Evolutionary conservation across 2,113 vertebrate species (phyloP).

Genomic region (Megaleporinus macrocephalus): DNA sequence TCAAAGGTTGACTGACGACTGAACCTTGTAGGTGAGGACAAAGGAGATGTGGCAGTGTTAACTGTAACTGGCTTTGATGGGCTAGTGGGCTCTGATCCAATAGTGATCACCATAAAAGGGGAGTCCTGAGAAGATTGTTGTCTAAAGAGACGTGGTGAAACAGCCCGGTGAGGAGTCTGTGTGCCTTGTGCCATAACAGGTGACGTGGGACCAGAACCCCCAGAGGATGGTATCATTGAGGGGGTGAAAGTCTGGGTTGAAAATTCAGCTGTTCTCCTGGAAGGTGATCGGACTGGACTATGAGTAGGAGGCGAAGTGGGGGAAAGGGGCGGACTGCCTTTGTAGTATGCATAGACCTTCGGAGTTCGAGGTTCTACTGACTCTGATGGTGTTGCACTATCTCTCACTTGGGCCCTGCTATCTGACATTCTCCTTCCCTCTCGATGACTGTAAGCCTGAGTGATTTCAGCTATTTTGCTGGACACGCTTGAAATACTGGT

Average conservation of each 20-base stretch:
- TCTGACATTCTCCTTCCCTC: slow-evolving; percentile 73
- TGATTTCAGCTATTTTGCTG: slow-evolving; percentile 81
- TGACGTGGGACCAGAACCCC: slow-evolving; percentile 68
- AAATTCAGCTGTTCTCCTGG: slow-evolving; percentile 86
- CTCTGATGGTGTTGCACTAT: slow-evolving; percentile 71
- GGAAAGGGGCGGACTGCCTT: slow-evolving; percentile 89
- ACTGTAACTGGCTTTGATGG: slow-evolving; percentile 84
- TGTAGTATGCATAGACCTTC: slow-evolving; percentile 85
- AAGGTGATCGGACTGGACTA: slow-evolving; percentile 82
- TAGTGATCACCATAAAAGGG: slow-evolving; percentile 82
- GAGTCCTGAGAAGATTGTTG: slow-evolving; percentile 90
- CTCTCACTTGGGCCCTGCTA: slow-evolving; percentile 72
- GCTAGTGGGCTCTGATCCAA: slow-evolving; percentile 83
- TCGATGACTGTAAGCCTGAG: slow-evolving; percentile 79
- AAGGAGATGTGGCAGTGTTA: slow-evolving; percentile 85
- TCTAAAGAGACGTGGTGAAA: slow-evolving; percentile 82
- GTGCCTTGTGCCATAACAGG: slow-evolving; percentile 89
- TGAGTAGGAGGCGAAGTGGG: slow-evolving; percentile 86
- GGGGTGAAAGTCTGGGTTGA: slow-evolving; percentile 89
- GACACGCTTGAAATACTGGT: slow-evolving; percentile 76
- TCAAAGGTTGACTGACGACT: slow-evolving; percentile 84
- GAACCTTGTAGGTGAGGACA: slow-evolving; percentile 85
- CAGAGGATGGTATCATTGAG: slow-evolving; percentile 67
- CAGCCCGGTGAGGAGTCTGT: slow-evolving; percentile 82
- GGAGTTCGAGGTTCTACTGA: slow-evolving; percentile 71